Evolutionary conservation across 1,140 invertebrate species (phyloP).

Genomic region (Papilio aristodemus): DNA sequence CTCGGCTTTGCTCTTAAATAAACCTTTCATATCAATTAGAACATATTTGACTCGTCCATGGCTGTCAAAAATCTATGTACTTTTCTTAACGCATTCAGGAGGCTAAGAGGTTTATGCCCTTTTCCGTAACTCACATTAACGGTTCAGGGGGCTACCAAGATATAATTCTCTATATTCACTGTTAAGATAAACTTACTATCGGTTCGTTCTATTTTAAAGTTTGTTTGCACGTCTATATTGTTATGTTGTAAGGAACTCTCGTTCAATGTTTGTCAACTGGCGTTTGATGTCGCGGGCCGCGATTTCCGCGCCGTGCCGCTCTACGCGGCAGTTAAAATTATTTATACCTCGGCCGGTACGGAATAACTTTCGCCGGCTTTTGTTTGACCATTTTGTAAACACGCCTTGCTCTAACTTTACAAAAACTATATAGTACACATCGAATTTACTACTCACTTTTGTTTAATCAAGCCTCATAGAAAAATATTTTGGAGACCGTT

Average conservation of each 20-base stretch:
- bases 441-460: neutral
- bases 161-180: too few relatives aligned
- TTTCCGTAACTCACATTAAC: too few relatives aligned
- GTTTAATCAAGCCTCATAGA: slow-evolving; percentile 27
- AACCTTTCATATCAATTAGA: neutral
- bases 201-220: neutral
- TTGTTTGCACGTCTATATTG: neutral
- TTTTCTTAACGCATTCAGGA: too few relatives aligned
- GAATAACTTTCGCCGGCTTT: slow-evolving; percentile 51
- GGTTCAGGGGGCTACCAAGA: too few relatives aligned
- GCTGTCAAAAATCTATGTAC: too few relatives aligned
- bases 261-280: slow-evolving; percentile 40
- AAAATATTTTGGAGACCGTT: slow-evolving; percentile 4
- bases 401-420: slow-evolving; percentile 12
- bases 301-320: slow-evolving; percentile 43
- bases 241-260: slow-evolving; percentile 7
- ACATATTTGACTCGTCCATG: neutral
- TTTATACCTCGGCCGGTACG: slow-evolving; percentile 44
- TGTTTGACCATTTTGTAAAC: slow-evolving; percentile 51
- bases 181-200: neutral
- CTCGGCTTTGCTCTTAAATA: neutral
- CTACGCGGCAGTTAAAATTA: slow-evolving; percentile 40
- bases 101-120: too few relatives aligned
- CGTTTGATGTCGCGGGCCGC: slow-evolving; percentile 46
- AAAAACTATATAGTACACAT: neutral